phyloP scores from a whole-genome alignment of 2,888 invertebrate genomes.

The Acanthoscelides obtectus region DNA sequence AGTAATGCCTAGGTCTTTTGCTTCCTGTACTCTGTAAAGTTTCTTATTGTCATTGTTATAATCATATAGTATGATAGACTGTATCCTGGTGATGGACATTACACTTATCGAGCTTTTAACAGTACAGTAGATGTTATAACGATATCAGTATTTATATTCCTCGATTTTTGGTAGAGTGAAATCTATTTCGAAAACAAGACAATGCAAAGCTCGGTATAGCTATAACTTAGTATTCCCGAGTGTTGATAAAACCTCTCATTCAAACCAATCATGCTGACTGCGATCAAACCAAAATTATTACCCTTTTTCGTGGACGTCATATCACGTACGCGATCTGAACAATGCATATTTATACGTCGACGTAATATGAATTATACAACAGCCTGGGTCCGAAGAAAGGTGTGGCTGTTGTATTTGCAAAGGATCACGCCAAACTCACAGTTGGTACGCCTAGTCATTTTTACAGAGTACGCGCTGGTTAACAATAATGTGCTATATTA shows the following conservation, averaged over 20 bases:
- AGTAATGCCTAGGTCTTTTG: no score
- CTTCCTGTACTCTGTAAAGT: no score
- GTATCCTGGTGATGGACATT: no score
- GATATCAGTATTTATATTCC: no score
- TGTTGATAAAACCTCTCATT: not conserved
- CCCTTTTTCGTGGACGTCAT: not conserved
- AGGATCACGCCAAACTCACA: not conserved
- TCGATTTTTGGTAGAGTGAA: no score
- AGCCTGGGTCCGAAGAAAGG: not conserved
- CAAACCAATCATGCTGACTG: not conserved
- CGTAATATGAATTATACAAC: not conserved
- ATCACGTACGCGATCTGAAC: not conserved
- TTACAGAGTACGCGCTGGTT: not conserved
- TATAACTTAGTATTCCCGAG: not conserved
- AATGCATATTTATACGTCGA: not conserved
- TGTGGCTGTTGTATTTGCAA: not conserved
- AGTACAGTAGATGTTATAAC: no score
- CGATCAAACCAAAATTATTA: not conserved
- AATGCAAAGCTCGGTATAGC: not conserved
- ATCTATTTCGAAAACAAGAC: no score
- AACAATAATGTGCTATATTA: not conserved
- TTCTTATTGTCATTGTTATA: no score
- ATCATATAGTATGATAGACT: no score
- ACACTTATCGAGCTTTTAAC: no score
- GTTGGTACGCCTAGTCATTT: not conserved